Conservation (phyloP, 2,113 vertebrate species). For the Tretioscincus oriximinensis region DNA sequence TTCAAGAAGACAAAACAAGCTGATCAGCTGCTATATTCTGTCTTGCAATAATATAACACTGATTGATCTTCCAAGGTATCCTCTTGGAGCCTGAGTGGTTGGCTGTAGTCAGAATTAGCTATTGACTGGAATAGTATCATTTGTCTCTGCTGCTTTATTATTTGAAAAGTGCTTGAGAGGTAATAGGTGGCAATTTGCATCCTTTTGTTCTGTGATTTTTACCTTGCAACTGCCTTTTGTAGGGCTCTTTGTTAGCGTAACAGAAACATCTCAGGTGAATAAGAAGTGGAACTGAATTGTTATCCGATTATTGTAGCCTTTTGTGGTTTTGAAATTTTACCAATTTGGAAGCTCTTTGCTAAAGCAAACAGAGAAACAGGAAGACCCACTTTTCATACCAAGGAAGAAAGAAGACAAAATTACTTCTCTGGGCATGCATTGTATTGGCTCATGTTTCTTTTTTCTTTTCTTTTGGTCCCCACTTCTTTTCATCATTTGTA, state of each 20-base stretch:
- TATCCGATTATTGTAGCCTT: constrained; percentile 52
- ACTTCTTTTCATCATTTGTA: neutral
- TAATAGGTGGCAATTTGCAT: constrained; percentile 71
- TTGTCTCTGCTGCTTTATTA: constrained; percentile 70
- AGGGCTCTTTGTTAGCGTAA: constrained; percentile 63
- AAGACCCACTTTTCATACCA: constrained; percentile 32
- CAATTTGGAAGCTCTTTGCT: constrained; percentile 56
- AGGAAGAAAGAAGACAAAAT: constrained; percentile 34
- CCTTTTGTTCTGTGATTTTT: constrained; percentile 73
- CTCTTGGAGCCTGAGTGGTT: constrained; percentile 59
- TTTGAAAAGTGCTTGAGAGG: constrained; percentile 73
- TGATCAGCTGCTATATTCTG: constrained; percentile 58
- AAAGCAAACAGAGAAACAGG: constrained; percentile 41
- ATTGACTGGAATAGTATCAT: constrained; percentile 74
- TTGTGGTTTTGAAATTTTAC: constrained; percentile 50
- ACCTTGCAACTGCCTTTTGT: constrained; percentile 64
- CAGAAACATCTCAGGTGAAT: constrained; percentile 55
- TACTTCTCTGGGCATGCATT: neutral
- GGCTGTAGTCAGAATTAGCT: constrained; percentile 68
- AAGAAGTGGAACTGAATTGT: constrained; percentile 54
- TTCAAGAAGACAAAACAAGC: constrained; percentile 40
- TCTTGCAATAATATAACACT: constrained; percentile 57
- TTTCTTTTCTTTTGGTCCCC: neutral
- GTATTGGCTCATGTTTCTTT: neutral
- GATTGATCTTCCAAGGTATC: constrained; percentile 59